Conservation (phyloP, 2,888 invertebrate genomes). For the Auanema freiburgensis region DNA sequence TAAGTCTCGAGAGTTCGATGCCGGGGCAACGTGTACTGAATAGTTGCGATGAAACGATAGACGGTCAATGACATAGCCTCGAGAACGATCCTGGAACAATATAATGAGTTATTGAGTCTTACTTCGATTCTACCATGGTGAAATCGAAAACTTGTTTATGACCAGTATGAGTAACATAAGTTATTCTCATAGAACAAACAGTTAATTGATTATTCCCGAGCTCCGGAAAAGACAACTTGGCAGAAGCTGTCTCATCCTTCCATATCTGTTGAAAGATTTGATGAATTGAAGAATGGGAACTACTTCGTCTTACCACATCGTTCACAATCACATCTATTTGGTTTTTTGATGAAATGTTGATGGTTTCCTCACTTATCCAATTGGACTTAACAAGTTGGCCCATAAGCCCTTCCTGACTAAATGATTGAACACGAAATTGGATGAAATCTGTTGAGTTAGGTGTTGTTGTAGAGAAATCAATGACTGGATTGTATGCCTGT, state of each 20-base stretch:
- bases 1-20: neutral
- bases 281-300: neutral
- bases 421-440: conserved; percentile 19
- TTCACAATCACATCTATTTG: neutral
- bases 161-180: conserved; percentile 11
- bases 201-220: neutral
- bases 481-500: too few species aligned
- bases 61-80: conserved; percentile 32
- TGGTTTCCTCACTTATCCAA: conserved; percentile 8
- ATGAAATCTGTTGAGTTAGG: neutral
- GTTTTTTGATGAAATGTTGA: neutral
- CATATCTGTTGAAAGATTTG: conserved; percentile 21
- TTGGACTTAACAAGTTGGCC: conserved; percentile 11
- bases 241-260: conserved; percentile 41
- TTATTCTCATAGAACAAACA: conserved; percentile 15
- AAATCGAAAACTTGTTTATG: conserved; percentile 13
- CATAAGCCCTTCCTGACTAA: conserved; percentile 17
- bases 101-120: too few species aligned
- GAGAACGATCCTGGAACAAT: conserved; percentile 31
- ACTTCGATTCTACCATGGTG: too few species aligned
- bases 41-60: conserved; percentile 35
- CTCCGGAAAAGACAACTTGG: conserved; percentile 16
- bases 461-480: too few species aligned
- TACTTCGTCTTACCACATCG: neutral
- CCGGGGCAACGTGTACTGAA: conserved; percentile 16